A percentile compares a stretch with the other conserved stretches of the same genome.
These are phyloP conservation scores for Mugil cephalus DNA, from an alignment of 2,113 vertebrate species.

Conservation along the genomic window DNA sequence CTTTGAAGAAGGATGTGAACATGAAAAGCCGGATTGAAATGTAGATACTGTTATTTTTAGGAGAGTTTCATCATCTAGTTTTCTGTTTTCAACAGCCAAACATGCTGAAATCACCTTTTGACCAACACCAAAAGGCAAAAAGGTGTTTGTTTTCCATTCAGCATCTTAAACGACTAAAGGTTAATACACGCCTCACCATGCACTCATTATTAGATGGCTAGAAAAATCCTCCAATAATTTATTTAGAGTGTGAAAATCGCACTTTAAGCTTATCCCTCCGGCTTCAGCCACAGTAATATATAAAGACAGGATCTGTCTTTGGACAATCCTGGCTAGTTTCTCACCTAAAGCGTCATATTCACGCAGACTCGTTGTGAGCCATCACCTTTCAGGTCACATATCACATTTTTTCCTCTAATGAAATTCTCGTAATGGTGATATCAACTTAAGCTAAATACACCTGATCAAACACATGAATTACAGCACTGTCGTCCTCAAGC, in stretches of 20 bases:
- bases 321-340: conserved; percentile 27
- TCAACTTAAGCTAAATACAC: too few species aligned
- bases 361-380: conserved; percentile 3
- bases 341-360: background rate
- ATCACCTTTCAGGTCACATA: conserved; percentile 12
- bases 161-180: background rate
- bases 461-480: too few species aligned
- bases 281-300: background rate
- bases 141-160: conserved; percentile 4
- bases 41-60: conserved; percentile 7
- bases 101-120: conserved; percentile 17
- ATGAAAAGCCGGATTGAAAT: conserved; percentile 4
- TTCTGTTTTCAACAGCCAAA: conserved; percentile 15
- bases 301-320: conserved; percentile 3
- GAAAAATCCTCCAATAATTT: conserved; percentile 48
- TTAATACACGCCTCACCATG: conserved; percentile 29
- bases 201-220: conserved; percentile 52
- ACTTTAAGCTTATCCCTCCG: conserved; percentile 19
- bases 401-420: conserved; percentile 5
- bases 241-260: conserved; percentile 46
- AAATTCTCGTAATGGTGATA: too few species aligned
- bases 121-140: conserved; percentile 17
- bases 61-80: background rate
- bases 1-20: conserved; percentile 34
- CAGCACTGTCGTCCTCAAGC: too few species aligned